Evolutionary conservation across 1,140 invertebrate genomes (phyloP).

Genomic region (Sitophilus oryzae): DNA sequence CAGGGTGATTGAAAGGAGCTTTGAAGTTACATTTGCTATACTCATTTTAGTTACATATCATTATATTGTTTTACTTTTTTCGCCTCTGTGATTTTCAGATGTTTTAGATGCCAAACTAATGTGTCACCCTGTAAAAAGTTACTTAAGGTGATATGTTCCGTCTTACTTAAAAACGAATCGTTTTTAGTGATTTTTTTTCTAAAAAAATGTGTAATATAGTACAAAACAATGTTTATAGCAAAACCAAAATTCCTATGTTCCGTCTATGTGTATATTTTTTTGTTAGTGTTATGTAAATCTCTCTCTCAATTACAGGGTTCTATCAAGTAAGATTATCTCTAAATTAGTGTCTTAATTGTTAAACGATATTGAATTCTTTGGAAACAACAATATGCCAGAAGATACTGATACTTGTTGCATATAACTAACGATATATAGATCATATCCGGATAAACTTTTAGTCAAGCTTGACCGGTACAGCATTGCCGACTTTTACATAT

Average conservation of each 20-base stretch:
- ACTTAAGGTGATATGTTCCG: slow-evolving; percentile 9
- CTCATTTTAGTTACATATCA: background rate
- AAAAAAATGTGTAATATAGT: slow-evolving; percentile 1
- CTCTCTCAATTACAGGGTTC: slow-evolving; percentile 2
- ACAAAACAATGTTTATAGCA: slow-evolving; percentile 4
- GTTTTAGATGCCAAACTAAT: background rate
- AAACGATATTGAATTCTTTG: no score
- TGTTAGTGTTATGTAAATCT: slow-evolving; percentile 14
- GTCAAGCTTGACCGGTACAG: no score
- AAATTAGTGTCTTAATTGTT: no score
- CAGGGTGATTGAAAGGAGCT: slow-evolving; percentile 9
- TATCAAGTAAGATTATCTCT: background rate
- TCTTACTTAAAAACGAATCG: background rate
- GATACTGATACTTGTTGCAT: no score
- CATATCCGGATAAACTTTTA: no score
- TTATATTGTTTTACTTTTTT: background rate
- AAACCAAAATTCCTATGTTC: slow-evolving; percentile 1
- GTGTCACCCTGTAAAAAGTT: slow-evolving; percentile 5
- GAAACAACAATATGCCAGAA: no score
- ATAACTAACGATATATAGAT: no score
- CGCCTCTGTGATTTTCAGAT: background rate
- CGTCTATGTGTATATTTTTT: slow-evolving; percentile 14
- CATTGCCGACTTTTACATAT: no score
- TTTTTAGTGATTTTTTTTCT: background rate
- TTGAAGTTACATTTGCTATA: background rate